phyloP scores from a whole-genome alignment of 23 tunicate species.

The Diplosoma virens region DNA sequence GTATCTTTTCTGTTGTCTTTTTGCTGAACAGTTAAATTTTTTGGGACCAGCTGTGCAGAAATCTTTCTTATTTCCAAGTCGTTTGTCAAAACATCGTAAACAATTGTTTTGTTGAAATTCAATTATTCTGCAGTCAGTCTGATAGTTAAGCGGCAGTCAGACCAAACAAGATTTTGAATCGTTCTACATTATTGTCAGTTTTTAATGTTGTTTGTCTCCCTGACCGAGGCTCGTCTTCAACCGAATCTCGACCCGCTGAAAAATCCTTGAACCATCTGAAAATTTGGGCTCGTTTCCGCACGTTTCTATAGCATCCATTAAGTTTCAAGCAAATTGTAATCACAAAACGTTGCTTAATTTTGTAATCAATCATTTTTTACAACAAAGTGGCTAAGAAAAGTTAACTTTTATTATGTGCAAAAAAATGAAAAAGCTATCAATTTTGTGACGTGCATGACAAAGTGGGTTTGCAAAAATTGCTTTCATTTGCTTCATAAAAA shows the following conservation, averaged over 20 bases:
- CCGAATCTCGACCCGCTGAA: constrained; percentile 9
- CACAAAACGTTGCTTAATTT: background rate
- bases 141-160: constrained; percentile 3
- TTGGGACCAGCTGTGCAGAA: constrained; percentile 4
- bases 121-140: background rate
- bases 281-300: constrained; percentile 15
- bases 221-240: constrained; percentile 5
- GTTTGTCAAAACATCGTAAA: constrained; percentile 7
- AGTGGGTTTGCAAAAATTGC: too few species aligned
- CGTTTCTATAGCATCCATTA: background rate
- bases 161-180: background rate
- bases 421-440: too few species aligned
- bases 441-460: too few species aligned
- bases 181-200: background rate
- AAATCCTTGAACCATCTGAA: constrained; percentile 1
- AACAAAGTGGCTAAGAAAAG: constrained; percentile 3
- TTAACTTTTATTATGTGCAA: constrained; percentile 1
- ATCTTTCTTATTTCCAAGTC: background rate
- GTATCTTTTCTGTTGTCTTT: background rate
- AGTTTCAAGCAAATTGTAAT: background rate
- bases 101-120: background rate
- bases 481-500: too few species aligned
- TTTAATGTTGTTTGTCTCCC: constrained; percentile 16
- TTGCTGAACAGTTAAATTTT: constrained; percentile 2
- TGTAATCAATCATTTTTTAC: background rate